phyloP scores from a whole-genome alignment of 2,797 vertebrate species.

The Buceros bicornis region DNA sequence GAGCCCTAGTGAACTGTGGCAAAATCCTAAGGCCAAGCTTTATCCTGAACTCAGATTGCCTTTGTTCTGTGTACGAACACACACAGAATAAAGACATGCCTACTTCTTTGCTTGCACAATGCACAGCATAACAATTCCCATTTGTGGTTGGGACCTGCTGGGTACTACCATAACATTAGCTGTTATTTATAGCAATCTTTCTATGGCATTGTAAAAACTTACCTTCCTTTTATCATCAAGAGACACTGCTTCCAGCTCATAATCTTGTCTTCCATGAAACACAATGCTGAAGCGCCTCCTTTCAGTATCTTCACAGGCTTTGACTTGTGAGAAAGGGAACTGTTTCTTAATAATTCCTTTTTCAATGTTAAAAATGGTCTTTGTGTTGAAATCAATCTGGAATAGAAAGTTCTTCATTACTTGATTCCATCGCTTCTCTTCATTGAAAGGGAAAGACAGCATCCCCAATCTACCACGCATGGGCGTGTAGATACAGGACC shows the following conservation, averaged over 20 bases:
- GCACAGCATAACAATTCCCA: neutral
- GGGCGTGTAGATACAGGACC: neutral
- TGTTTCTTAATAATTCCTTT: constrained; percentile 86
- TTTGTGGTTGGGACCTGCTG: neutral
- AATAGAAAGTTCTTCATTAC: neutral
- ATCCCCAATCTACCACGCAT: neutral
- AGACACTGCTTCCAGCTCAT: constrained; percentile 84
- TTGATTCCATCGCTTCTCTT: neutral
- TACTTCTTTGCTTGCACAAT: neutral
- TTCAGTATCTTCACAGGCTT: constrained; percentile 80
- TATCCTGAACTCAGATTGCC: neutral
- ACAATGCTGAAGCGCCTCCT: constrained; percentile 80
- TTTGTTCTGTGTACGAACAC: neutral
- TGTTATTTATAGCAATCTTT: neutral
- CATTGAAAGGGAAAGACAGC: neutral
- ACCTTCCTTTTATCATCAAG: constrained; percentile 83
- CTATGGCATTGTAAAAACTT: neutral
- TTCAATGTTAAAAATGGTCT: constrained; percentile 86
- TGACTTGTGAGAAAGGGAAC: constrained; percentile 82
- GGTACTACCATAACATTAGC: neutral
- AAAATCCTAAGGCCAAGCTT: neutral
- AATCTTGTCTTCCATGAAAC: constrained; percentile 81
- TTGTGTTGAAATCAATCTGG: constrained; percentile 85
- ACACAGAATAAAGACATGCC: fast-evolving
- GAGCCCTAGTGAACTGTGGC: neutral